Percentiles rank a stretch among this genome's conserved stretches.
These are phyloP conservation scores for Enteromius trimaculatus DNA, from an alignment of 2,797 vertebrate species.

Conservation along the genomic window DNA sequence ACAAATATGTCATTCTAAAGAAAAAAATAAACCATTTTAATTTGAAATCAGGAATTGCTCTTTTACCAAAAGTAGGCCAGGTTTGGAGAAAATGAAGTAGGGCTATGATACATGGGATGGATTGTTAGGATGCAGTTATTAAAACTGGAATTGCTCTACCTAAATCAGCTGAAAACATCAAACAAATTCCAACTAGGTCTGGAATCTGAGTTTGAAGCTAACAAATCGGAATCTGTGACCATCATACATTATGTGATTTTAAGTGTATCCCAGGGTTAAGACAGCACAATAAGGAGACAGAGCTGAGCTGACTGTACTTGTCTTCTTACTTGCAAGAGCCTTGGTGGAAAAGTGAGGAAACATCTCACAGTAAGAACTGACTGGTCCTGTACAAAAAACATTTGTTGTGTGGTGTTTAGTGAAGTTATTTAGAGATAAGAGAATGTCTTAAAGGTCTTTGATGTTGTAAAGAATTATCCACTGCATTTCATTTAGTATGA, in stretches of 20 bases:
- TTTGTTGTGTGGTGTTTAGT: too few species aligned
- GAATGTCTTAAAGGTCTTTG: too few species aligned
- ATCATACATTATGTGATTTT: too few species aligned
- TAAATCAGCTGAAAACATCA: background rate
- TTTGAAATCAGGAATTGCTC: background rate
- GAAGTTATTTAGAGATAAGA: too few species aligned
- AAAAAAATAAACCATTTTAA: background rate
- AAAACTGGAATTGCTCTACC: background rate
- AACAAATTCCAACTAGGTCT: too few species aligned
- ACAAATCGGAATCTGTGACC: too few species aligned
- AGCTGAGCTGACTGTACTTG: background rate
- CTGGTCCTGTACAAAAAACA: background rate
- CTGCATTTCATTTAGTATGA: background rate
- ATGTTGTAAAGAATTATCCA: background rate
- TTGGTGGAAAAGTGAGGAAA: background rate
- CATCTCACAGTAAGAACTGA: background rate
- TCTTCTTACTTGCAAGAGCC: background rate
- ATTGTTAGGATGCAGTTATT: background rate
- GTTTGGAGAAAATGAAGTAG: slow-evolving; percentile 1
- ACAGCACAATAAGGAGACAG: background rate
- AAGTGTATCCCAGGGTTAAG: background rate
- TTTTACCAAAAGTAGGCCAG: background rate
- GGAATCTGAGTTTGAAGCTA: too few species aligned
- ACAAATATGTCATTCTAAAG: background rate
- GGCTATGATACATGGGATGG: background rate